phyloP scores from a whole-genome alignment of 2,797 vertebrate species.

The Jordanella pulchra region DNA sequence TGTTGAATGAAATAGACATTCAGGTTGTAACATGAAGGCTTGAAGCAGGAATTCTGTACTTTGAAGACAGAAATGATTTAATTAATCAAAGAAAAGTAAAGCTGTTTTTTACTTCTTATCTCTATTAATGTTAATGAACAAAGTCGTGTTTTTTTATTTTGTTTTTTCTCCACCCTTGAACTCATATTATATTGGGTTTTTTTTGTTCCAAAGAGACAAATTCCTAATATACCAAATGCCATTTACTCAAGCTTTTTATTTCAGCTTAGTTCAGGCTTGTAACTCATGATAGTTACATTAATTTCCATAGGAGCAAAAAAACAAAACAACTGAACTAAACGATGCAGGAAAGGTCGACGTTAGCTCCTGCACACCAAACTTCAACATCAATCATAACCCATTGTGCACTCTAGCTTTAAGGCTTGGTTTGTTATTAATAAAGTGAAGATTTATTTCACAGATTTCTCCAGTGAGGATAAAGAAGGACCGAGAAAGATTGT shows the following conservation, averaged over 20 bases:
- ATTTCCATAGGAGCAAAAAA: background rate
- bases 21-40: background rate
- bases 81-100: background rate
- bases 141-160: too few species aligned
- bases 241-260: background rate
- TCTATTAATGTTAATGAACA: too few species aligned
- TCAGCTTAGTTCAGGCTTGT: background rate
- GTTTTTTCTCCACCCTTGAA: too few species aligned
- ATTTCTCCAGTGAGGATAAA: background rate
- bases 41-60: background rate
- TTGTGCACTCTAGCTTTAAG: background rate
- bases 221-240: background rate
- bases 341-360: too few species aligned
- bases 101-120: too few species aligned
- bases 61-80: background rate
- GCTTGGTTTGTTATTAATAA: background rate
- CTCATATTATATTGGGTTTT: too few species aligned
- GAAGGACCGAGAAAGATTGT: background rate
- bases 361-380: background rate
- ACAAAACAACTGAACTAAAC: background rate
- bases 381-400: background rate
- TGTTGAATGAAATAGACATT: slow-evolving; percentile 7
- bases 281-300: background rate
- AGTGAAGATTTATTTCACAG: background rate
- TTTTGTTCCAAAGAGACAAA: too few species aligned